Base-by-base conservation (phyloP, 2,113 vertebrate genomes). In the Cinclus mexicanus region DNA sequence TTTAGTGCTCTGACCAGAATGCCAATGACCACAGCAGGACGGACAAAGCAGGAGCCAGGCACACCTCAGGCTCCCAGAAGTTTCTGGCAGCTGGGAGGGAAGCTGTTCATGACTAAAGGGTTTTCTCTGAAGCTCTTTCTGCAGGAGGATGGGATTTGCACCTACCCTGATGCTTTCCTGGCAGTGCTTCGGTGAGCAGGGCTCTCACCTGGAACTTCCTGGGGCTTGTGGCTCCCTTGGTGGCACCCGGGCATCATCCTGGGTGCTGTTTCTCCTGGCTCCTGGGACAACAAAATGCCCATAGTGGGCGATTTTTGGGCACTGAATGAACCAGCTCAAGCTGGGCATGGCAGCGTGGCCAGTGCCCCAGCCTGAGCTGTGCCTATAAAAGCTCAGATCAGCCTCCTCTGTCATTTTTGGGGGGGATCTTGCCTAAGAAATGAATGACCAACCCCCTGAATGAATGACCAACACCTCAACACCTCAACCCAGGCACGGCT, bases 271-370 rank as follows among this genome's bases (percentile, higher is more conserved):
- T 33, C 6, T 29, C 42, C 50, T 3, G 37, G 69, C 42, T 80
- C 29, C n/a, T 41, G 80, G 56, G n/a, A 7, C 21, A 47, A 47
- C 28, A 50, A 29, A 91, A 10, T 9, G 11, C 14, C 24, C 5
- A 11, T 17, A n/a, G 3, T 0, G 42, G 4, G 46, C 9, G 12
- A 72, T 5, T 83, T 33, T 68, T 37, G 64, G 84, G 77, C 14
- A 10, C 77, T 1, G 39, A 1, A 9, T 12, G 63, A 63, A 21
- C 21, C 35, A 28, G 3, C 2, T 4, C 29, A 9, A 37, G 16
- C 26, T 8, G 24, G 9, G 20, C n/a, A 35, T 0, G 5, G 71
- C 83, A 71, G 39, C 0, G 0, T 0, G 25, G 25, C 24, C 52
- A 3, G 25, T 0, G 11, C 17, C 44, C 9, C 49, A 12, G 15